A percentile compares a stretch with the other conserved stretches of the same genome.
Evolutionary conservation across 2,888 invertebrate species (phyloP).

Genomic region (Trichogramma evanescens): DNA sequence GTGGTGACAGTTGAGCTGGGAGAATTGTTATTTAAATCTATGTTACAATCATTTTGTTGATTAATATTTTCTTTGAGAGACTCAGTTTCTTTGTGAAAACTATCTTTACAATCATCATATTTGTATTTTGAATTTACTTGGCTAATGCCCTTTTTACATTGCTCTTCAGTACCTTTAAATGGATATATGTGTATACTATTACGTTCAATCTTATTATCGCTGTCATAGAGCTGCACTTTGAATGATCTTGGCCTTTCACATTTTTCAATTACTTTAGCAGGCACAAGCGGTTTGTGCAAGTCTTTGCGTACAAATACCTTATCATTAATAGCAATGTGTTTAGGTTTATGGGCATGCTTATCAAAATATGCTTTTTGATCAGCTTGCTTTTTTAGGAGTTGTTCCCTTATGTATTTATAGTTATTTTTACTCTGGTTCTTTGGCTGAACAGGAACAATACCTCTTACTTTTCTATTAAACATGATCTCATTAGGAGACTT

Average conservation of each 20-base stretch:
- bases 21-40: too few relatives aligned
- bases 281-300: conserved; percentile 9
- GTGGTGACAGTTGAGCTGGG: too few relatives aligned
- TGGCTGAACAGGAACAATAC: conserved; percentile 19
- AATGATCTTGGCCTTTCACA: conserved; percentile 14
- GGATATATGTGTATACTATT: background rate
- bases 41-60: too few relatives aligned
- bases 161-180: background rate
- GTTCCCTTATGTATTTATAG: background rate
- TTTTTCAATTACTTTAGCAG: conserved; percentile 5
- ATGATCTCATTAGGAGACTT: conserved; percentile 25
- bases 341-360: conserved; percentile 7
- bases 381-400: conserved; percentile 9
- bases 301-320: conserved; percentile 18
- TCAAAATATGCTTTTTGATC: conserved; percentile 16
- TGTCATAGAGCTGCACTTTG: background rate
- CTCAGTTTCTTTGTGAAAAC: too few relatives aligned
- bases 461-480: conserved; percentile 20
- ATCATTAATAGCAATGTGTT: conserved; percentile 10
- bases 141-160: too few relatives aligned
- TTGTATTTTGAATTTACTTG: too few relatives aligned
- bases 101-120: too few relatives aligned
- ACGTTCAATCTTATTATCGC: background rate
- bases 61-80: too few relatives aligned
- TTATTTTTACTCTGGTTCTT: background rate